Conservation (phyloP, 2,888 invertebrate genomes). For the Charanyca ferruginea region DNA sequence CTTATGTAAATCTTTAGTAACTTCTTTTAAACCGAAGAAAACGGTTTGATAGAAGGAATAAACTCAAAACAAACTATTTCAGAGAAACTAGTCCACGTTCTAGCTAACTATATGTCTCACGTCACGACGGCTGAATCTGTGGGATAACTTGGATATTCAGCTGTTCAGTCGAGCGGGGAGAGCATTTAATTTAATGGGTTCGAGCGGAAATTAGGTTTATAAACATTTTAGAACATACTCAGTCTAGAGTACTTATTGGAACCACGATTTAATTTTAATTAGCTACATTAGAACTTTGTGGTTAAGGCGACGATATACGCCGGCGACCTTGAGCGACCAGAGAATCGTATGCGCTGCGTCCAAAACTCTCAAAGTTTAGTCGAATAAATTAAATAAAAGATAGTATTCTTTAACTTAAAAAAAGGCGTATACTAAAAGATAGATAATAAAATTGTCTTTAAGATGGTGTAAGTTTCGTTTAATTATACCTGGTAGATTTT, state of each 20-base stretch:
- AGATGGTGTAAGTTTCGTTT: too few relatives aligned
- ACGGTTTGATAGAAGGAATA: neutral
- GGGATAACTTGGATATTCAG: constrained; percentile 19
- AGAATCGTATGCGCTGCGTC: too few relatives aligned
- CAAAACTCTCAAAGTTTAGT: too few relatives aligned
- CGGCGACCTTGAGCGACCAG: too few relatives aligned
- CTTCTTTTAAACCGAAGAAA: neutral
- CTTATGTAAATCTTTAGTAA: too few relatives aligned
- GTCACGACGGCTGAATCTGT: constrained; percentile 17
- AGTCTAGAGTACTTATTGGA: neutral
- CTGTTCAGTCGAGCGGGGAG: neutral
- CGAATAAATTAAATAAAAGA: too few relatives aligned
- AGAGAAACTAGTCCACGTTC: constrained; percentile 29
- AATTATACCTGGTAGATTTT: too few relatives aligned
- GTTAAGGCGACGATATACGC: too few relatives aligned
- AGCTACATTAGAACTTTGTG: too few relatives aligned
- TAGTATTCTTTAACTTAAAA: too few relatives aligned
- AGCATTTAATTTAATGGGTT: constrained; percentile 3
- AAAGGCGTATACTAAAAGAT: too few relatives aligned
- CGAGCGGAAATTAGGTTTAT: constrained; percentile 4
- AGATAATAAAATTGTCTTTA: too few relatives aligned
- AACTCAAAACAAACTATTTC: neutral
- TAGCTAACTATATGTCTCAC: constrained; percentile 21
- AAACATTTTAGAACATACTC: neutral
- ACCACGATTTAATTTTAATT: neutral